phyloP scores from a whole-genome alignment of 2,113 vertebrate species.

The Excalfactoria chinensis region DNA sequence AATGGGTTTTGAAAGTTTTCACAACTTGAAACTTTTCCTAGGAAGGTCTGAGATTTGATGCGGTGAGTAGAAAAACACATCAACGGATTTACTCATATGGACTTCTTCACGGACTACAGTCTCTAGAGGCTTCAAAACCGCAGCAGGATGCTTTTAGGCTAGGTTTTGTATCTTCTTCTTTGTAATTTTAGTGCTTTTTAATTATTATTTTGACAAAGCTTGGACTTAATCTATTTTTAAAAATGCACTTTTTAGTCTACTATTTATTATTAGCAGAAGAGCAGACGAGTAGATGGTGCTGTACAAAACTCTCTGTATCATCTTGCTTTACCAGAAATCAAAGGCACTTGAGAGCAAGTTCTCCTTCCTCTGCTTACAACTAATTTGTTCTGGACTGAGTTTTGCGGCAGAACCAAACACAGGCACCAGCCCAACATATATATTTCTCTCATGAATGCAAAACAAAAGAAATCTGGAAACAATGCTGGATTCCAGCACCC shows the following conservation, averaged over 20 bases:
- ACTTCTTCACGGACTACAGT: conserved; percentile 19
- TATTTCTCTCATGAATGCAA: conserved; percentile 31
- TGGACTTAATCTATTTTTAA: neutral
- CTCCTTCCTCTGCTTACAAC: conserved; percentile 5
- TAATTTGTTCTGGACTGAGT: conserved; percentile 18
- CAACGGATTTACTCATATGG: neutral
- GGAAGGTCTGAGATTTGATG: neutral
- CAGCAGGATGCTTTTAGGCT: neutral
- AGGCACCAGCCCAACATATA: neutral
- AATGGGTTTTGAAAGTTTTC: neutral
- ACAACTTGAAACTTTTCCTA: conserved; percentile 23
- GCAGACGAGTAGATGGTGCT: neutral
- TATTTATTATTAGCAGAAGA: conserved; percentile 35
- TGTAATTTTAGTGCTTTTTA: neutral
- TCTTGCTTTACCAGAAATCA: neutral
- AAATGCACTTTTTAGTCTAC: conserved; percentile 22
- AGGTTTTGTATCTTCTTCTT: conserved; percentile 38
- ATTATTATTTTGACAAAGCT: neutral
- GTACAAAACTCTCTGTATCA: neutral
- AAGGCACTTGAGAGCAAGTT: conserved; percentile 1
- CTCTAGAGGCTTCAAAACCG: conserved; percentile 26
- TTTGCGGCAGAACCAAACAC: neutral
- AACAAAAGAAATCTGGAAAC: conserved; percentile 25
- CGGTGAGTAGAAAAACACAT: neutral
- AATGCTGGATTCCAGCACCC: neutral